Conservation (phyloP, 1,140 invertebrate species). For the Drosophila orena region DNA sequence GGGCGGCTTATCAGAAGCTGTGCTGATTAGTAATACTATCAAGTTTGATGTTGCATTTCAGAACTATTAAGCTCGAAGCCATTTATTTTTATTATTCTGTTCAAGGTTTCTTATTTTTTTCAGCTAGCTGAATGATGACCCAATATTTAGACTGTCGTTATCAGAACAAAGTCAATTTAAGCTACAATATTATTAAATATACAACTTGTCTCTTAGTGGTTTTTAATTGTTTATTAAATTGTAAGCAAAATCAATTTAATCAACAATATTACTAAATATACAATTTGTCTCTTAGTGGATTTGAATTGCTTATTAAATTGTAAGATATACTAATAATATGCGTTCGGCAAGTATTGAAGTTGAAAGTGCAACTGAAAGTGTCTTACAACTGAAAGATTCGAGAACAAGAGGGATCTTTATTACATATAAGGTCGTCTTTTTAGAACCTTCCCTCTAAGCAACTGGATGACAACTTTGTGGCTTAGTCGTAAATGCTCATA, state of each 20-base stretch:
- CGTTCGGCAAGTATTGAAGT: not conserved
- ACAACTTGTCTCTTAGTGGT: no score
- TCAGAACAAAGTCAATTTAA: no score
- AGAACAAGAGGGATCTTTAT: slow-evolving; percentile 10
- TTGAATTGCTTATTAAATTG: no score
- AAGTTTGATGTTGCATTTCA: not conserved
- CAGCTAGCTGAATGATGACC: no score
- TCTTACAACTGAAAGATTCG: not conserved
- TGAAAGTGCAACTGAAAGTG: no score
- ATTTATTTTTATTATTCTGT: not conserved
- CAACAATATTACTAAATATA: no score
- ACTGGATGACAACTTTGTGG: slow-evolving; percentile 41
- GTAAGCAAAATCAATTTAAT: no score
- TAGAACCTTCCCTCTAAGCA: slow-evolving; percentile 13
- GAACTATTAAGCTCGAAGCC: not conserved
- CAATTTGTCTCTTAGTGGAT: no score
- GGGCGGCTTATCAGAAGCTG: not conserved
- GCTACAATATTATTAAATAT: no score
- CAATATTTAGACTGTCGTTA: no score
- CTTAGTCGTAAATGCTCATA: slow-evolving; percentile 43
- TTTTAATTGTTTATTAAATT: no score
- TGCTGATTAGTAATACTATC: not conserved
- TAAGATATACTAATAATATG: no score
- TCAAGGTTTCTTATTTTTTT: not conserved
- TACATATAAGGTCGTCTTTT: slow-evolving; percentile 12